phyloP scores from a whole-genome alignment of 2,113 vertebrate genomes.

The Cervus canadensis region DNA sequence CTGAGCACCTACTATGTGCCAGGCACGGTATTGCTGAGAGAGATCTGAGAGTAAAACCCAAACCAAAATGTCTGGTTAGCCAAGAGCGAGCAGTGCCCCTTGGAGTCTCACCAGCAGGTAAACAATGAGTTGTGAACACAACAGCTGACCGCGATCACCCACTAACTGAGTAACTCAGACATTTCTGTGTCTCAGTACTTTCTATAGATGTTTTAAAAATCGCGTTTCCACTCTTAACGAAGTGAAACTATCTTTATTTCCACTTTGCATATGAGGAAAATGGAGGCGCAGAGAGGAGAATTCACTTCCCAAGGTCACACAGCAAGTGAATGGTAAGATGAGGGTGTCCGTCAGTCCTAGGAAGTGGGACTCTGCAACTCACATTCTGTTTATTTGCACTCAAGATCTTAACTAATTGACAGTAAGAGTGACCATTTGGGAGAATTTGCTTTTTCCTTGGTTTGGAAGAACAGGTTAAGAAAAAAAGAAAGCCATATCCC shows the following conservation, averaged over 20 bases:
- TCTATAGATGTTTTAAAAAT: not conserved
- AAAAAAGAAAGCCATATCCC: not conserved
- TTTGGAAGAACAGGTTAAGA: not conserved
- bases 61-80: not conserved
- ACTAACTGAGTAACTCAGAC: not conserved
- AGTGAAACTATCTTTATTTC: too few relatives aligned
- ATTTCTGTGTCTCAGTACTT: not conserved
- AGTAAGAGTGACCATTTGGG: not conserved
- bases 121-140: accelerated
- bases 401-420: not conserved
- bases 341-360: not conserved
- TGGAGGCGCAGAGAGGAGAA: not conserved
- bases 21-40: not conserved
- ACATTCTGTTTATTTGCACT: not conserved
- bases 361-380: not conserved
- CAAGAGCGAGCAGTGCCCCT: not conserved
- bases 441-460: not conserved
- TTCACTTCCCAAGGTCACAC: not conserved
- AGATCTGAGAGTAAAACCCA: not conserved
- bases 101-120: accelerated
- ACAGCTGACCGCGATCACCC: accelerated
- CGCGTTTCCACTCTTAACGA: not conserved
- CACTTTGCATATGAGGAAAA: not conserved
- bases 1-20: not conserved
- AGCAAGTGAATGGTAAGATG: not conserved